Evolutionary conservation across 2,113 vertebrate genomes (phyloP).

Genomic region (Psephotus haematonotus): DNA sequence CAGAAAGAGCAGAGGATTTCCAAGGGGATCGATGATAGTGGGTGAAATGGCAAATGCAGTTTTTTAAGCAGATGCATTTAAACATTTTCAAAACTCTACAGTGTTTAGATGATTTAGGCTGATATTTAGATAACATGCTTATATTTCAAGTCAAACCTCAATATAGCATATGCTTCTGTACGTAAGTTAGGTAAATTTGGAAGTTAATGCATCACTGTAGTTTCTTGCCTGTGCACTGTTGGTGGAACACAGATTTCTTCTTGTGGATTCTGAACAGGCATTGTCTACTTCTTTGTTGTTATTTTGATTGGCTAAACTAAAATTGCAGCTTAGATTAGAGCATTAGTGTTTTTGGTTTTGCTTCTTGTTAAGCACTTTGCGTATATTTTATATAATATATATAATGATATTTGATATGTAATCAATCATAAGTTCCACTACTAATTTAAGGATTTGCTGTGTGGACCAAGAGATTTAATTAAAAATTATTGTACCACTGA

Average conservation of each 20-base stretch:
- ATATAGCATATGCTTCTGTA: background rate
- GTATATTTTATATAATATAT: background rate
- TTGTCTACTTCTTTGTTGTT: background rate
- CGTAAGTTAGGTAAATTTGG: background rate
- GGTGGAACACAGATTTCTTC: background rate
- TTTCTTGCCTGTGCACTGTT: background rate
- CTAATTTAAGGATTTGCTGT: background rate
- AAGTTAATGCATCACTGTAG: background rate
- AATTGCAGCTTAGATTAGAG: background rate
- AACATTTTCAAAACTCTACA: background rate
- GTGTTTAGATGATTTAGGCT: background rate
- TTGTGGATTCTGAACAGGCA: background rate
- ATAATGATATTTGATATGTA: background rate
- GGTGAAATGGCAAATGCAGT: background rate
- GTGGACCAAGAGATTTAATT: background rate
- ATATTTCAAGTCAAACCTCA: background rate
- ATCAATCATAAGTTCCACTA: rapidly evolving
- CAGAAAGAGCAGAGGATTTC: conserved; percentile 22
- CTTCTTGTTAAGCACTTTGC: background rate
- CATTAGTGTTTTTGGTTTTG: background rate
- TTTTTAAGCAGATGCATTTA: background rate
- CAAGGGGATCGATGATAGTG: background rate
- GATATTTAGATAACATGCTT: background rate
- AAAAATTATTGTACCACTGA: background rate
- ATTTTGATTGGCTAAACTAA: background rate